Base-by-base conservation (phyloP, 2,113 vertebrate genomes). In the Hippocampus barbouri region DNA sequence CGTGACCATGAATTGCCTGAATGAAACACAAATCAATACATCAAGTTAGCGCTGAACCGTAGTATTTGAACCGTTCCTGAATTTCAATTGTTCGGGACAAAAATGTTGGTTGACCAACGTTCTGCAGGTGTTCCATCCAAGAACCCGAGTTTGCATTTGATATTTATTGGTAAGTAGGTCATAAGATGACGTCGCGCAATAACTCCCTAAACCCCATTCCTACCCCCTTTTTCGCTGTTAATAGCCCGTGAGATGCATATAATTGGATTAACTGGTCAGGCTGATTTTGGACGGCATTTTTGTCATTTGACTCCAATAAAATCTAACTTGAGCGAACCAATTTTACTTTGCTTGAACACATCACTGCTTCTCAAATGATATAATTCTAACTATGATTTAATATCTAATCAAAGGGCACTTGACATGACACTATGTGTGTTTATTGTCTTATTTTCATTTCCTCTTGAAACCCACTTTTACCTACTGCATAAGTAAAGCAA, bases 1-100 rank as follows among this genome's bases (percentile, higher is more conserved):
- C 78, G 74, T 72, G 80, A 70, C 70, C 80, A 83, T 81, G 61
- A 83, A 85, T 84, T 82, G 86, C 89, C 87, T 88, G 70, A 40
- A 80, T 73, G 75, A 72, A 69, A 89, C 74, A 84, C 61, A 68
- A 74, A 81, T 60, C 66, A 76, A 68, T 23, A 73, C 65, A 83
- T 49, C 16, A 54, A 45, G 56, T 27, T 83, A 51, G 47, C 4
- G 3, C 43, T 45, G 43, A 45, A 14, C 12, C 0, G 14, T 45
- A 45, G 34, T 38, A 38, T 38, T 38, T 38, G 34, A 38, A 38
- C 34, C 34, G 34, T 38, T 38, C 34, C 1, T 38, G 34, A 38
- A 38, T 38, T 43, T 9, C 6, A 23, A n/a, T 21, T 8, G 2
- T 25, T 4, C 21, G 10, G 3, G 23, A 23, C 8, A 23, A 43